Evolutionary conservation across 2,888 invertebrate genomes (phyloP).

Genomic region (Scaptomyza flava): DNA sequence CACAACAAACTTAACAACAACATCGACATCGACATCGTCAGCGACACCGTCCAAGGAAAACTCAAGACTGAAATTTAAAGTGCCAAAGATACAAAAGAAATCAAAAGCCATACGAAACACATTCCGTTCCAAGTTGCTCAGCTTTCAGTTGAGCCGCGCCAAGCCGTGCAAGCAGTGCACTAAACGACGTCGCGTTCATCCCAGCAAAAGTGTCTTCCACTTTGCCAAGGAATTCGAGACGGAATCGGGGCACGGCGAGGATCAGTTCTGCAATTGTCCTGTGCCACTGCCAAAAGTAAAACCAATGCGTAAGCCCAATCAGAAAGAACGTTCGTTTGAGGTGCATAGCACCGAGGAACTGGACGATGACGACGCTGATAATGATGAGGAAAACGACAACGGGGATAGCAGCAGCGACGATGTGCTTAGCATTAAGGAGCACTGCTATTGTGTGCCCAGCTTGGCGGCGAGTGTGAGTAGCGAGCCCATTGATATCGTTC

Average conservation of each 20-base stretch:
- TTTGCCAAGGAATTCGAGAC: slow-evolving; percentile 81
- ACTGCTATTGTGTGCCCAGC: slow-evolving; percentile 83
- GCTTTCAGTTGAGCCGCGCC: slow-evolving; percentile 78
- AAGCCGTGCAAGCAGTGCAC: slow-evolving; percentile 82
- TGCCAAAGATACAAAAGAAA: slow-evolving; percentile 83
- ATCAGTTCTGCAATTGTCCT: slow-evolving; percentile 82
- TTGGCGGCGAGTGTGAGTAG: slow-evolving; percentile 84
- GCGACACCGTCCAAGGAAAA: slow-evolving; percentile 79
- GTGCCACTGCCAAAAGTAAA: slow-evolving; percentile 23
- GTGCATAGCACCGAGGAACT: slow-evolving; percentile 58
- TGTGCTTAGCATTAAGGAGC: slow-evolving; percentile 82
- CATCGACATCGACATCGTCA: slow-evolving; percentile 33
- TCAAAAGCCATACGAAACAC: slow-evolving; percentile 83
- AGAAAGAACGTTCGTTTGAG: slow-evolving; percentile 56
- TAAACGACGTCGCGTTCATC: slow-evolving; percentile 83
- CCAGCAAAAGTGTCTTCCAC: slow-evolving; percentile 83
- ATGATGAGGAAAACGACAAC: slow-evolving; percentile 42
- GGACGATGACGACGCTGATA: slow-evolving; percentile 51
- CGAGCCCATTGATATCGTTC: slow-evolving; percentile 26
- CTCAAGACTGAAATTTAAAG: slow-evolving; percentile 81
- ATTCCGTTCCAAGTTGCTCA: slow-evolving; percentile 82
- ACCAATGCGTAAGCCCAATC: slow-evolving; percentile 42
- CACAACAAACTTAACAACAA: slow-evolving; percentile 51
- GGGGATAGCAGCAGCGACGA: slow-evolving; percentile 80
- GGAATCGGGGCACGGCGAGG: slow-evolving; percentile 27